phyloP scores from a whole-genome alignment of 37 sponge, comb jelly and placozoan species.

The Lycopodina hypogea region DNA sequence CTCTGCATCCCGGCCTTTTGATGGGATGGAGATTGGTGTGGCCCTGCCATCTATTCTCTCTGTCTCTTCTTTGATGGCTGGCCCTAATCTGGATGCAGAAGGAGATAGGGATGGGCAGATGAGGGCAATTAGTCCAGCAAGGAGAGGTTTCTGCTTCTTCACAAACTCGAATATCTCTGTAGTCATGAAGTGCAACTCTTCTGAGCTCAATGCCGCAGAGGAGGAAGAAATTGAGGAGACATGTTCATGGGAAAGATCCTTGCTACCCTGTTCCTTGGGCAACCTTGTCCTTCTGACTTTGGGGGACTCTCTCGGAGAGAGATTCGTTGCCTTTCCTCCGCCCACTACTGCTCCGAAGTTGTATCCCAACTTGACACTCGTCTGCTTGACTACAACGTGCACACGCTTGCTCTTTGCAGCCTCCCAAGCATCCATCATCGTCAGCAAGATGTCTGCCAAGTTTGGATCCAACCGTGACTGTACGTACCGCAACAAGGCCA shows the following conservation, averaged over 20 bases:
- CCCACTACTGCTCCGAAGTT: neutral
- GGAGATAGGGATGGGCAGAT: slow-evolving; percentile 20
- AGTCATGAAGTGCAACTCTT: slow-evolving; percentile 26
- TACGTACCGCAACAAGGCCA: slow-evolving; percentile 37
- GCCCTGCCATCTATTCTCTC: neutral
- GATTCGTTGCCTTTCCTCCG: neutral
- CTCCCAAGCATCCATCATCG: slow-evolving; percentile 28
- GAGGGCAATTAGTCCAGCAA: slow-evolving; percentile 42
- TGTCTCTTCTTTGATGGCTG: neutral
- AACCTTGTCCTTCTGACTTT: neutral
- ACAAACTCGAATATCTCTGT: slow-evolving; percentile 43
- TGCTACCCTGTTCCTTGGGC: neutral
- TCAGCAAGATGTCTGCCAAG: slow-evolving; percentile 14
- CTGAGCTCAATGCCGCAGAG: neutral
- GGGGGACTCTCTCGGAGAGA: slow-evolving; percentile 18
- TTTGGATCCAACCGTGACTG: slow-evolving; percentile 5
- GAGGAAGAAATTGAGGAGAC: neutral
- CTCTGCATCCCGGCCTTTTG: neutral
- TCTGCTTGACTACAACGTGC: slow-evolving; percentile 4
- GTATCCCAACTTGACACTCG: slow-evolving; percentile 32
- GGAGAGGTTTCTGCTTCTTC: slow-evolving; percentile 19
- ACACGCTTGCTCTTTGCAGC: slow-evolving; percentile 7
- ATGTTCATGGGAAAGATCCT: neutral
- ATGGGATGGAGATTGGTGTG: neutral
- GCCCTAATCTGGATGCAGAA: neutral